Conservation (phyloP, 2,113 vertebrate genomes). For the Plotosus lineatus region DNA sequence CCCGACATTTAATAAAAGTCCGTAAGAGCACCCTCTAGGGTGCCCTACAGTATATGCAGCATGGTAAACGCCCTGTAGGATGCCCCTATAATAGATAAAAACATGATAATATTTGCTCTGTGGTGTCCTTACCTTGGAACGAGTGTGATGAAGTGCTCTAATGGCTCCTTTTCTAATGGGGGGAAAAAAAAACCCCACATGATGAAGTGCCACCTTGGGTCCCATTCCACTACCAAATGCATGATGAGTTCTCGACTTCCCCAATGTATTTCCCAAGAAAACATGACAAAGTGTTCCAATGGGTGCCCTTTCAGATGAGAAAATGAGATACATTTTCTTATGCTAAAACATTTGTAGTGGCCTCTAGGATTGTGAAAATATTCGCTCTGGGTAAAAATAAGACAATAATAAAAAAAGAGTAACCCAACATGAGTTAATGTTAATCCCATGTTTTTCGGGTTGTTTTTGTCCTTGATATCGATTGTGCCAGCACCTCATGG, state of each 20-base stretch:
- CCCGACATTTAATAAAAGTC: not conserved
- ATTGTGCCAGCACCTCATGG: not conserved
- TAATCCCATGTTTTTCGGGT: not conserved
- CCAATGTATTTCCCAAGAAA: not conserved
- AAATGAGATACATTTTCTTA: not conserved
- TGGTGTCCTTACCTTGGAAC: not conserved
- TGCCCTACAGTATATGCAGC: not conserved
- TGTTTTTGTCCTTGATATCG: not conserved
- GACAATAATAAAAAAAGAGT: not conserved
- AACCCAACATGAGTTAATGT: not conserved
- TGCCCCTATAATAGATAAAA: not conserved
- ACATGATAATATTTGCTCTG: not conserved
- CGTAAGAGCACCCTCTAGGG: not conserved
- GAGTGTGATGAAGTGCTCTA: not conserved
- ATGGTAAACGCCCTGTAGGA: not conserved
- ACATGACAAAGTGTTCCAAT: not conserved
- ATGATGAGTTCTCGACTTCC: not conserved
- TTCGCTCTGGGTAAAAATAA: not conserved
- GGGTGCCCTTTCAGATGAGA: not conserved
- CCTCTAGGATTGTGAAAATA: not conserved
- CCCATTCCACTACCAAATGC: not conserved
- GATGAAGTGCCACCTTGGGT: not conserved
- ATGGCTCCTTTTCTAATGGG: not conserved
- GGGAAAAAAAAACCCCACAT: not conserved
- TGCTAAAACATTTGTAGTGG: not conserved